Percentiles rank a stretch among this genome's conserved stretches.
phyloP scores from a whole-genome alignment of 2,113 vertebrate genomes.

The Glaucidium brasilianum region DNA sequence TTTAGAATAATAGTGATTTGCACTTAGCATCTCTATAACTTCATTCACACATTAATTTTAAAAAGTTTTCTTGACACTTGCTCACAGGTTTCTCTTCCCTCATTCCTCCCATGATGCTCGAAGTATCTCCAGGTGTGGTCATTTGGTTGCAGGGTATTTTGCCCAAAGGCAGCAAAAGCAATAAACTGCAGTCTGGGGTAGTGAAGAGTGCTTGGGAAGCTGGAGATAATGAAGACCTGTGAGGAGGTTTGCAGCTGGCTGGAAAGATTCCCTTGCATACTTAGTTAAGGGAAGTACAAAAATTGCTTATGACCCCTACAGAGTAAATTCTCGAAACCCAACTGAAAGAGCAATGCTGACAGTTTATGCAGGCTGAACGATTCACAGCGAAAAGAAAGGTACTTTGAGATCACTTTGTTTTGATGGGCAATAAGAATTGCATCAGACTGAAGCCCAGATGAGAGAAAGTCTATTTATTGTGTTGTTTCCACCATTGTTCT shows the following conservation, averaged over 20 bases:
- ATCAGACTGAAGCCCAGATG: background rate
- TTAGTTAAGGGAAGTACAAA: background rate
- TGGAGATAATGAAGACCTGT: background rate
- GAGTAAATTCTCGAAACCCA: background rate
- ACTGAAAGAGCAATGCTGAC: background rate
- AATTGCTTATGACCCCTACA: background rate
- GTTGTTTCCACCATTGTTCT: background rate
- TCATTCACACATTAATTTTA: background rate
- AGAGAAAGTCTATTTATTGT: background rate
- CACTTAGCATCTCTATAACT: background rate
- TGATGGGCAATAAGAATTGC: background rate
- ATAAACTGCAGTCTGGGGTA: background rate
- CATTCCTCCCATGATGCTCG: background rate
- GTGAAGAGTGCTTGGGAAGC: background rate
- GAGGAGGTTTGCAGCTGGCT: background rate
- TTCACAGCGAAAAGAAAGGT: background rate
- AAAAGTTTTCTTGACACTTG: background rate
- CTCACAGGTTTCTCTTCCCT: background rate
- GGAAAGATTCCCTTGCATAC: background rate
- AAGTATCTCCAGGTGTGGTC: background rate
- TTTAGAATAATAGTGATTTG: background rate
- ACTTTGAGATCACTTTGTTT: background rate
- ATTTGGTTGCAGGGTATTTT: background rate
- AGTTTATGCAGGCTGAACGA: background rate
- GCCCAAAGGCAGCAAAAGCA: background rate